A percentile compares a stretch with the other conserved stretches of the same genome.
phyloP scores from a whole-genome alignment of 92 coral and sea anemone species.

The Metridium senile region DNA sequence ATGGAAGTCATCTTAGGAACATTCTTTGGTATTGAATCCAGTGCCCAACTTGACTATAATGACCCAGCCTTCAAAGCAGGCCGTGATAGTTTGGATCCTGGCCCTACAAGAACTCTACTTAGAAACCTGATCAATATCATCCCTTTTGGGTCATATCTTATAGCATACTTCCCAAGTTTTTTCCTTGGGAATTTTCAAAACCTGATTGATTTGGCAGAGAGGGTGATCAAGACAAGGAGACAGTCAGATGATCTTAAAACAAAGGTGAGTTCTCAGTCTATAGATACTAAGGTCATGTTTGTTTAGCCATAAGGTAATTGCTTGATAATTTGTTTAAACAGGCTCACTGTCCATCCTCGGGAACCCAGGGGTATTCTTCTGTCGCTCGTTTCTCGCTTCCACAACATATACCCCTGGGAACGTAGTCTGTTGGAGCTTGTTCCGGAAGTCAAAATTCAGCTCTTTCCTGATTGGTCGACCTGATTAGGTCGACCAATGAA shows the following conservation, averaged over 20 bases:
- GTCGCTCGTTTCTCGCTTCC: too few relatives aligned
- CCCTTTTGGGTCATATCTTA: conserved; percentile 42
- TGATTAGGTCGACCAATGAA: too few relatives aligned
- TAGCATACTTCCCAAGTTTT: conserved; percentile 32
- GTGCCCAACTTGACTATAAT: conserved; percentile 56
- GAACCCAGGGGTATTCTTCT: too few relatives aligned
- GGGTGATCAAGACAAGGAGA: neutral
- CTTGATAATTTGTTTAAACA: too few relatives aligned
- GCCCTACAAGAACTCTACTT: conserved; percentile 10
- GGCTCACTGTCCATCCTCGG: too few relatives aligned
- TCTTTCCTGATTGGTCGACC: too few relatives aligned
- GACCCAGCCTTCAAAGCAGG: conserved; percentile 67
- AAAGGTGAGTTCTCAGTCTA: conserved; percentile 1
- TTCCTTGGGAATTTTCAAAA: conserved; percentile 23
- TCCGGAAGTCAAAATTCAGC: too few relatives aligned
- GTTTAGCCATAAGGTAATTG: neutral
- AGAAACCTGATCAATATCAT: conserved; percentile 27
- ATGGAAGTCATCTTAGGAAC: conserved; percentile 62
- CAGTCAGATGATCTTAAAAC: neutral
- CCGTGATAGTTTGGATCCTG: conserved; percentile 22
- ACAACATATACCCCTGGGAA: too few relatives aligned
- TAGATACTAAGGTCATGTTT: too few relatives aligned
- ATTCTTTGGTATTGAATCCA: conserved; percentile 69
- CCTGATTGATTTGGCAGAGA: neutral
- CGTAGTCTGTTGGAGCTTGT: too few relatives aligned